Evolutionary conservation across 2,888 invertebrate species (phyloP).

Genomic region (Rhorus exstirpatorius): DNA sequence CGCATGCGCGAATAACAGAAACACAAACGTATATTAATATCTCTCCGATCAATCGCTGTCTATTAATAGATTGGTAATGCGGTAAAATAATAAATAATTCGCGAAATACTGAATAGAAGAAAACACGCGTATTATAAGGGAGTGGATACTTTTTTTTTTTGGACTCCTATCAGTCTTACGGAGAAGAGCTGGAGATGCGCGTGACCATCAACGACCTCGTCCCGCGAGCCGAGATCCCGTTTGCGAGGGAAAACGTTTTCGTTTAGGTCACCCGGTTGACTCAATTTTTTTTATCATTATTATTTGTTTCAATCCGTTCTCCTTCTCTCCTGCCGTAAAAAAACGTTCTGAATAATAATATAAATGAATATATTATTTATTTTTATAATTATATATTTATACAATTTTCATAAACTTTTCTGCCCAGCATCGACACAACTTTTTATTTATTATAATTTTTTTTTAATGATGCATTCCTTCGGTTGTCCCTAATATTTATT

Average conservation of each 20-base stretch:
- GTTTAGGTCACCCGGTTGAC: constrained; percentile 68
- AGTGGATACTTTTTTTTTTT: constrained; percentile 43
- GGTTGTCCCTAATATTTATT: constrained; percentile 22
- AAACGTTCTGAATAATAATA: neutral
- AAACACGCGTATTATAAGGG: constrained; percentile 4
- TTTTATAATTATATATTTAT: too few relatives aligned
- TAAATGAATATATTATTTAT: neutral
- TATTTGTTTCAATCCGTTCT: constrained; percentile 20
- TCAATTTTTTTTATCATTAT: constrained; percentile 57
- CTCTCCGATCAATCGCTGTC: too few relatives aligned
- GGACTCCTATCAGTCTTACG: constrained; percentile 8
- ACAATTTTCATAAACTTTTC: too few relatives aligned
- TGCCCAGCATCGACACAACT: too few relatives aligned
- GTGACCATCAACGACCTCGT: constrained; percentile 72
- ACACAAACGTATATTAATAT: constrained; percentile 22
- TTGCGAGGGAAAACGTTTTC: constrained; percentile 45
- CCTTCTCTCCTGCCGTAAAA: neutral
- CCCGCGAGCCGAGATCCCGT: constrained; percentile 65
- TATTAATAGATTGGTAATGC: too few relatives aligned
- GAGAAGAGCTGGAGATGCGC: constrained; percentile 40
- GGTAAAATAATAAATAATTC: too few relatives aligned
- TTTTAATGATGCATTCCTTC: constrained; percentile 18
- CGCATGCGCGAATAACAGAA: neutral
- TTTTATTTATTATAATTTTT: neutral
- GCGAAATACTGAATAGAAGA: constrained; percentile 38